phyloP scores from a whole-genome alignment of 2,797 vertebrate genomes.

The Parotocinclus haroldoi region DNA sequence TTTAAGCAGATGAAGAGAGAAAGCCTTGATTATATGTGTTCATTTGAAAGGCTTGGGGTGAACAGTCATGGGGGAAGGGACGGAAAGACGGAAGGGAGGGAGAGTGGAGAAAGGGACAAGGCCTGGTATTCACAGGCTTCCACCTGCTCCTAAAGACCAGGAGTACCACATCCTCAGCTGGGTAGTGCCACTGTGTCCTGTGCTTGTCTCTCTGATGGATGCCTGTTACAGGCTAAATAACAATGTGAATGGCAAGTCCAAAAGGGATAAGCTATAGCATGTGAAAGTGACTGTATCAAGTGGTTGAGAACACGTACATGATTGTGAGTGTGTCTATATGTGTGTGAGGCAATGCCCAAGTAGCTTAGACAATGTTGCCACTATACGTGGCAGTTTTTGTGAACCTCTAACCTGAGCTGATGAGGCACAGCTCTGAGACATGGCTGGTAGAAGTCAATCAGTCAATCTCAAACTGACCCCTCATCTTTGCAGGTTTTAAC shows the following conservation, averaged over 20 bases:
- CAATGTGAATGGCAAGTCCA: slow-evolving; percentile 1
- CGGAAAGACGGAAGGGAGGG: slow-evolving; percentile 14
- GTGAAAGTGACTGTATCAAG: slow-evolving; percentile 31
- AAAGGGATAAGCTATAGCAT: slow-evolving; percentile 25
- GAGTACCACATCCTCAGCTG: slow-evolving; percentile 45
- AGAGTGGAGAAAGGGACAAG: slow-evolving; percentile 63
- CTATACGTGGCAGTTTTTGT: slow-evolving; percentile 59
- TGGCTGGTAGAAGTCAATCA: slow-evolving; percentile 60
- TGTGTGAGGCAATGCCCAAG: slow-evolving; percentile 54
- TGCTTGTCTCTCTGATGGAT: slow-evolving; percentile 11
- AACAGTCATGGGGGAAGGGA: slow-evolving; percentile 49
- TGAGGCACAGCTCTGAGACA: slow-evolving; percentile 57
- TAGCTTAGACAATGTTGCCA: slow-evolving; percentile 65
- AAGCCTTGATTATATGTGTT: slow-evolving; percentile 56
- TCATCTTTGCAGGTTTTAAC: slow-evolving; percentile 49
- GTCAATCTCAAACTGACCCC: slow-evolving; percentile 59
- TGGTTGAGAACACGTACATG: slow-evolving; percentile 41
- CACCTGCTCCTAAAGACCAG: slow-evolving; percentile 68
- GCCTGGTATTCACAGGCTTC: slow-evolving; percentile 70
- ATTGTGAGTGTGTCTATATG: slow-evolving; percentile 49
- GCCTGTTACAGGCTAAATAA: slow-evolving; percentile 6
- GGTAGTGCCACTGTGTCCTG: slow-evolving; percentile 14
- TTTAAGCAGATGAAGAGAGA: slow-evolving; percentile 59
- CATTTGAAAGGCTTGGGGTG: slow-evolving; percentile 59
- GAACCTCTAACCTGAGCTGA: slow-evolving; percentile 68